Evolutionary conservation across 2,113 vertebrate species (phyloP), one percentile per base, ranked within the genome.

Genomic region (Eulemur rufifrons): DNA sequence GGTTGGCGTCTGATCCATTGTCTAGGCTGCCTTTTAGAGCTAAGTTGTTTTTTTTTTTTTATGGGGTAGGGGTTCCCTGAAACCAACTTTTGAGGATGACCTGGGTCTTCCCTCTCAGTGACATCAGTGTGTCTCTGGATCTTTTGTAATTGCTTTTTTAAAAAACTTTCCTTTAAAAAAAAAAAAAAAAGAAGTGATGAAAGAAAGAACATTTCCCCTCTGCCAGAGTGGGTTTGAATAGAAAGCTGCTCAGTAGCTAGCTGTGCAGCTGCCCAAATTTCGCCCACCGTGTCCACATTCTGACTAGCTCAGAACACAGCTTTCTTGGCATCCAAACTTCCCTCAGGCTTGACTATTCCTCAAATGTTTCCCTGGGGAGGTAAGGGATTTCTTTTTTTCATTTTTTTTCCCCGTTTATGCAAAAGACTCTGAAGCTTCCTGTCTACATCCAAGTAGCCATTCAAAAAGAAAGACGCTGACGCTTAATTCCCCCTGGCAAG

Each of bases 1-100:
- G 98, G 98, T 99, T 98, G 98, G 98, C 98, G 98, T 98, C 98
- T 97, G 98, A 98, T 95, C 97, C 98, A 98, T 98, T 97, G 98
- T 98, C 98, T 98, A 97, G 97, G 94, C 97, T 97, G 97, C 97
- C 97, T 98, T 98, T 97, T 97, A 98, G 98, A 98, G 97, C 95
- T 95, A 97, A 97, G 98, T 96, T 98, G 98, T 98, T 98, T 95
- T 97, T 54, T 98, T 98, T 98, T 98, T 95, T 97, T 98, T 34
- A 39, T 69, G 64, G 25, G 34, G 66, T 4, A 18, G 2, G 45
- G 52, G 54, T 42, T 71, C 76, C 95, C 64, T 94, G 98, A 98
- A 98, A 97, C 98, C 97, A 98, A 64, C 97, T 97, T 98, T 98
- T 97, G 96, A 95, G 98, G 97, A 94, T 96, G 96, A 98, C 98